phyloP scores from a whole-genome alignment of 1,140 invertebrate species.

The Penaeus chinensis region DNA sequence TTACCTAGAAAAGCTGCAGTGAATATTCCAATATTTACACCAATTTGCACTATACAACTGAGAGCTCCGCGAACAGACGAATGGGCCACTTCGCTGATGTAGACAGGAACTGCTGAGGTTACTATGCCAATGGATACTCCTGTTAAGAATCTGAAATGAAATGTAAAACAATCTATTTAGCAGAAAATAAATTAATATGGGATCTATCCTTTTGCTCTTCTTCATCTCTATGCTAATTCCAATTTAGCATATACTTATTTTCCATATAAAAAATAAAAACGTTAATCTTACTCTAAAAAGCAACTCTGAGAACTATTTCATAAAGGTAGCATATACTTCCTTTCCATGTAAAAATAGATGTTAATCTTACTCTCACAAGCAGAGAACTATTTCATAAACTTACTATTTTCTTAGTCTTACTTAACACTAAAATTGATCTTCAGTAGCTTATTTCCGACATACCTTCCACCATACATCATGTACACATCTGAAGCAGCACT shows the following conservation, averaged over 20 bases:
- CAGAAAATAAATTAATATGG: too few species aligned
- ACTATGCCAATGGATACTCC: conserved; percentile 50
- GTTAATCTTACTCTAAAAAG: too few species aligned
- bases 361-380: too few species aligned
- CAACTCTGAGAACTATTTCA: too few species aligned
- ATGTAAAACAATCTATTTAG: neutral
- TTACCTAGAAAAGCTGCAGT: conserved; percentile 48
- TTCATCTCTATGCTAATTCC: too few species aligned
- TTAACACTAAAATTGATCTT: neutral
- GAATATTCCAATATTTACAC: conserved; percentile 56
- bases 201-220: too few species aligned
- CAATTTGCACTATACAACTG: conserved; percentile 49
- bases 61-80: conserved; percentile 48
- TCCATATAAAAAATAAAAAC: too few species aligned
- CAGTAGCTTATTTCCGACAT: neutral
- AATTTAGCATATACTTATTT: too few species aligned
- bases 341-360: too few species aligned
- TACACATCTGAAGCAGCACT: conserved; percentile 45
- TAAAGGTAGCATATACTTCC: too few species aligned
- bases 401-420: too few species aligned
- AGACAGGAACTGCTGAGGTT: conserved; percentile 47
- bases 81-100: conserved; percentile 54
- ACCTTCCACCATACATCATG: conserved; percentile 55
- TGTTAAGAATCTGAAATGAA: conserved; percentile 40
- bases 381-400: too few species aligned